phyloP scores from a whole-genome alignment of 2,113 vertebrate genomes.

The Phrynocephalus versicolor region DNA sequence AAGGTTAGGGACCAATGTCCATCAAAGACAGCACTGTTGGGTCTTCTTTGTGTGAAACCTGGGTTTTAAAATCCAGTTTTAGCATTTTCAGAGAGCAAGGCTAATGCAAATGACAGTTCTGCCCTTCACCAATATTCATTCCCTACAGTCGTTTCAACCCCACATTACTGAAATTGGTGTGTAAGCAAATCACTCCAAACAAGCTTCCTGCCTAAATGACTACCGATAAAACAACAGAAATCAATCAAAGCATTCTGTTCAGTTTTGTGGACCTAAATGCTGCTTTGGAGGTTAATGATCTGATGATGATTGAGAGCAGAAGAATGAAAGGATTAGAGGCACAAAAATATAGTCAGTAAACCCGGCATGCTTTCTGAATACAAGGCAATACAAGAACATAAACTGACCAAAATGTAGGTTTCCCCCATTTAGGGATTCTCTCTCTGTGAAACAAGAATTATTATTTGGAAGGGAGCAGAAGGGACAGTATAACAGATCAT shows the following conservation, averaged over 20 bases:
- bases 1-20: background rate
- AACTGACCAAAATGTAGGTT: background rate
- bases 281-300: slow-evolving; percentile 70
- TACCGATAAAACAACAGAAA: slow-evolving; percentile 62
- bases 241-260: slow-evolving; percentile 70
- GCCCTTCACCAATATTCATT: slow-evolving; percentile 70
- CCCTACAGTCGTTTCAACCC: slow-evolving; percentile 55
- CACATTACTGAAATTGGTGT: slow-evolving; percentile 72
- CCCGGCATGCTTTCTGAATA: background rate
- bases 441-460: too few relatives aligned
- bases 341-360: slow-evolving; percentile 38
- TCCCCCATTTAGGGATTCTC: background rate
- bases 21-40: background rate
- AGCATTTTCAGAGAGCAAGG: background rate
- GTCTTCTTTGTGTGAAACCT: background rate
- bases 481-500: too few relatives aligned
- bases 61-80: background rate
- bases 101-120: slow-evolving; percentile 25
- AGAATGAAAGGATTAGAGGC: slow-evolving; percentile 54
- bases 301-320: slow-evolving; percentile 62
- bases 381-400: slow-evolving; percentile 31
- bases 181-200: slow-evolving; percentile 60
- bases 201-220: slow-evolving; percentile 61
- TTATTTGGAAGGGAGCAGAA: too few relatives aligned
- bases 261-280: slow-evolving; percentile 63